A percentile compares a stretch with the other conserved stretches of the same genome.
Conservation (phyloP, 2,113 vertebrate species). For the Mola mola region DNA sequence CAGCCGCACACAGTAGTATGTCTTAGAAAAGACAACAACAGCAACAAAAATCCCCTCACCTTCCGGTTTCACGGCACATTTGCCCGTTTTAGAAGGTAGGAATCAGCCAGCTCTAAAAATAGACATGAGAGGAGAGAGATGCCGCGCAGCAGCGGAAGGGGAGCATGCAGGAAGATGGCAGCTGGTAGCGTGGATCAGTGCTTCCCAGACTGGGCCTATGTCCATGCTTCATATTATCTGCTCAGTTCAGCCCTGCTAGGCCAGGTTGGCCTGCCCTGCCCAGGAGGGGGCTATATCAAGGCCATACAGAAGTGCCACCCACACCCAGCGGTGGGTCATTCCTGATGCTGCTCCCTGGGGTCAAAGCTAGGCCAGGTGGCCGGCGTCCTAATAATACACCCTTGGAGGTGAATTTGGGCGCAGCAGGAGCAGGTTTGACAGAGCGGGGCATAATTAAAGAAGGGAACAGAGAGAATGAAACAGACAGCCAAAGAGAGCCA, state of each 20-base stretch:
- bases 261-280: conserved; percentile 48
- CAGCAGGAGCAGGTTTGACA: conserved; percentile 42
- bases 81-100: conserved; percentile 82
- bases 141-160: conserved; percentile 72
- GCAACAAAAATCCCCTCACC: conserved; percentile 35
- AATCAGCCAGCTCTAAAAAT: conserved; percentile 85
- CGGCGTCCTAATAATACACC: conserved; percentile 55
- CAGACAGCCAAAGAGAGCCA: conserved; percentile 26
- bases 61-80: conserved; percentile 75
- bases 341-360: conserved; percentile 28
- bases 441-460: conserved; percentile 56
- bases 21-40: conserved; percentile 48
- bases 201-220: conserved; percentile 73
- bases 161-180: conserved; percentile 77
- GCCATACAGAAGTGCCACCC: conserved; percentile 42
- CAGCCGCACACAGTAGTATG: conserved; percentile 39
- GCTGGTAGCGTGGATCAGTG: conserved; percentile 76
- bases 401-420: conserved; percentile 48
- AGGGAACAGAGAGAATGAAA: conserved; percentile 28
- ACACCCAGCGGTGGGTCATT: conserved; percentile 42
- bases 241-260: conserved; percentile 45
- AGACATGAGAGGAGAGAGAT: conserved; percentile 74
- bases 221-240: conserved; percentile 55
- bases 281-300: conserved; percentile 40
- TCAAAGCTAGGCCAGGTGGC: conserved; percentile 38